Percentiles rank a stretch among this genome's conserved stretches.
phyloP scores from a whole-genome alignment of 2,113 vertebrate species.

The Catharus bicknelli region DNA sequence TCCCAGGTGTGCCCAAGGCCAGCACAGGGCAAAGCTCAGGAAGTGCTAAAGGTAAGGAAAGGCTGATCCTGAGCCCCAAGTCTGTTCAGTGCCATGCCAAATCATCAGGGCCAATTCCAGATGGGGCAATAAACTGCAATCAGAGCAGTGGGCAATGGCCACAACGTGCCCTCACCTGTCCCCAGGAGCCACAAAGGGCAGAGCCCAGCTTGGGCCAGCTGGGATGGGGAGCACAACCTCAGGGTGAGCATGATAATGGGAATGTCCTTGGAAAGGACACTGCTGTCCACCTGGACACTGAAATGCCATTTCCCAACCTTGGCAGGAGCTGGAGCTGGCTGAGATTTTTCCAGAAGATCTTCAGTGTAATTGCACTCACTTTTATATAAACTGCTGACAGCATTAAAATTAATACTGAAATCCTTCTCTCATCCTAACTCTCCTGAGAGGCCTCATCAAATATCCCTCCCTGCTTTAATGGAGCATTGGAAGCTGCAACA shows the following conservation, averaged over 20 bases:
- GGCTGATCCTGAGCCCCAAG: neutral
- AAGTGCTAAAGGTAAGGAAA: neutral
- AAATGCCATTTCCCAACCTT: rapidly evolving
- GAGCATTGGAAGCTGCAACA: neutral
- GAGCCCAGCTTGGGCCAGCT: neutral
- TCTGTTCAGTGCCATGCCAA: neutral
- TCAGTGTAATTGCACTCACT: neutral
- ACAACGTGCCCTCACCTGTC: rapidly evolving
- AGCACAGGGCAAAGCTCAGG: neutral
- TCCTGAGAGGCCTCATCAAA: neutral
- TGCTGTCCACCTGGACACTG: neutral
- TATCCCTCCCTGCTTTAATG: neutral
- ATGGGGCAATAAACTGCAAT: neutral
- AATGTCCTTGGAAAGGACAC: neutral
- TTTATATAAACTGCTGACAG: neutral
- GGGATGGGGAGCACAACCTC: rapidly evolving
- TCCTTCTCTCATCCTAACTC: neutral
- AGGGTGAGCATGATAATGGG: rapidly evolving
- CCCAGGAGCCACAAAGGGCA: neutral
- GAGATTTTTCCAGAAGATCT: neutral
- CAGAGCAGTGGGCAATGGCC: no score
- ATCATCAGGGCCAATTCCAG: neutral
- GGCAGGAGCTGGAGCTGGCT: neutral
- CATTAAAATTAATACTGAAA: constrained; percentile 4
- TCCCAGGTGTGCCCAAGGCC: neutral